Percentiles rank a stretch among this genome's conserved stretches.
Evolutionary conservation across 2,888 invertebrate species (phyloP).

Genomic region (Monopis laevigella): DNA sequence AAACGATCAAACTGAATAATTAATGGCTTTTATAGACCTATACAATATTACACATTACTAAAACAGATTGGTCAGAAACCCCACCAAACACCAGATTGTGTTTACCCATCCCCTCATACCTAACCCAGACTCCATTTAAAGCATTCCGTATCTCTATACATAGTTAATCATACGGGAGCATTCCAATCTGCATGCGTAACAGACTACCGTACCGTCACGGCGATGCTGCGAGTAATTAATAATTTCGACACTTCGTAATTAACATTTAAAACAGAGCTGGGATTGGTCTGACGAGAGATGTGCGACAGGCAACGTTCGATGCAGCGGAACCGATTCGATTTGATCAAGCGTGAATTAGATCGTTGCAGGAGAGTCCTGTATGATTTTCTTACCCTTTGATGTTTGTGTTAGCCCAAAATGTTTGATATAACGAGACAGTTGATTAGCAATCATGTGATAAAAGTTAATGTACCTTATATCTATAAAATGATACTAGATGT

Average conservation of each 20-base stretch:
- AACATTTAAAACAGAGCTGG: conserved; percentile 53
- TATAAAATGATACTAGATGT: no score
- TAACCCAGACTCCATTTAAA: background rate
- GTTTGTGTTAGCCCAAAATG: no score
- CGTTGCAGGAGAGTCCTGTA: background rate
- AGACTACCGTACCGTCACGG: conserved; percentile 25
- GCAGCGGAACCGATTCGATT: conserved; percentile 7
- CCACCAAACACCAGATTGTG: background rate
- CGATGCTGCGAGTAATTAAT: conserved; percentile 56
- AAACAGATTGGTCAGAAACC: background rate
- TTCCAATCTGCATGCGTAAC: conserved; percentile 64
- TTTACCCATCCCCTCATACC: conserved; percentile 4
- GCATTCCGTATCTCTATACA: conserved; percentile 30
- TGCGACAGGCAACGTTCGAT: conserved; percentile 7
- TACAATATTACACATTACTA: no score
- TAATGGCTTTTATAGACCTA: no score
- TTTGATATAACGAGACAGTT: no score
- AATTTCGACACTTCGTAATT: conserved; percentile 62
- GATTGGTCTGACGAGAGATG: conserved; percentile 27
- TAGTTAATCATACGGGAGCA: conserved; percentile 57
- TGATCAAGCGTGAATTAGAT: conserved; percentile 11
- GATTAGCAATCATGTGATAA: no score
- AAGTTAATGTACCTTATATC: no score
- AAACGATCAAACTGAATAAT: no score
- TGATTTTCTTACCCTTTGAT: no score